Percentiles rank a stretch among this genome's conserved stretches.
Evolutionary conservation across 1,140 invertebrate genomes (phyloP).

Genomic region (Rhopalosiphum padi): DNA sequence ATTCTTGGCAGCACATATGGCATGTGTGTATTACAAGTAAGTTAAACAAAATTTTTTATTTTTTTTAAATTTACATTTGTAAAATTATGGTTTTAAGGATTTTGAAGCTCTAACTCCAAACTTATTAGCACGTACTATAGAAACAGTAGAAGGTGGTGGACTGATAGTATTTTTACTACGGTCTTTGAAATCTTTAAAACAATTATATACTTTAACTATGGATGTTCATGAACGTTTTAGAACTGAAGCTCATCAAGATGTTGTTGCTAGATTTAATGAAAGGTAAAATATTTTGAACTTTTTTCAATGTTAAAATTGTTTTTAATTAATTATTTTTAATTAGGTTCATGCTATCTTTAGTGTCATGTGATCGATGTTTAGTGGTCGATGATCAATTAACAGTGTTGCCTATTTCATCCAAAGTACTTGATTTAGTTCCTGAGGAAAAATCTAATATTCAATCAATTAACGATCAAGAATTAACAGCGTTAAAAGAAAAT

Average conservation of each 20-base stretch:
- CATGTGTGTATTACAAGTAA: slow-evolving; percentile 92
- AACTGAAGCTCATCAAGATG: slow-evolving; percentile 92
- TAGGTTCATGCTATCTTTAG: slow-evolving; percentile 89
- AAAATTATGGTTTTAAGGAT: slow-evolving; percentile 72
- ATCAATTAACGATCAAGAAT: slow-evolving; percentile 68
- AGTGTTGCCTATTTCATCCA: slow-evolving; percentile 89
- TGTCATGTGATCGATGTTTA: slow-evolving; percentile 86
- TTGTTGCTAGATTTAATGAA: slow-evolving; percentile 96
- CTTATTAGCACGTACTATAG: slow-evolving; percentile 93
- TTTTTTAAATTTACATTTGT: neutral
- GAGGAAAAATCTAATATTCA: slow-evolving; percentile 66
- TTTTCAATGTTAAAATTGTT: neutral
- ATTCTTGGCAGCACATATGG: slow-evolving; percentile 98
- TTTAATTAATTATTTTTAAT: slow-evolving; percentile 27
- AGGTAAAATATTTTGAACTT: slow-evolving; percentile 68
- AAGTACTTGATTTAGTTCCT: slow-evolving; percentile 78
- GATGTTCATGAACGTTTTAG: slow-evolving; percentile 96
- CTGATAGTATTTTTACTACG: slow-evolving; percentile 86
- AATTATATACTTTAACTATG: slow-evolving; percentile 97
- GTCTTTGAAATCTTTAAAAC: slow-evolving; percentile 86
- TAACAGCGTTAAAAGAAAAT: slow-evolving; percentile 77
- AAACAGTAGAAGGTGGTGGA: slow-evolving; percentile 98
- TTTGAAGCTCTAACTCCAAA: slow-evolving; percentile 99
- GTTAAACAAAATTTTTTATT: neutral
- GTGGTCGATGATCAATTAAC: slow-evolving; percentile 94